phyloP scores from a whole-genome alignment of 1,140 invertebrate species.

The Amphibalanus amphitrite region DNA sequence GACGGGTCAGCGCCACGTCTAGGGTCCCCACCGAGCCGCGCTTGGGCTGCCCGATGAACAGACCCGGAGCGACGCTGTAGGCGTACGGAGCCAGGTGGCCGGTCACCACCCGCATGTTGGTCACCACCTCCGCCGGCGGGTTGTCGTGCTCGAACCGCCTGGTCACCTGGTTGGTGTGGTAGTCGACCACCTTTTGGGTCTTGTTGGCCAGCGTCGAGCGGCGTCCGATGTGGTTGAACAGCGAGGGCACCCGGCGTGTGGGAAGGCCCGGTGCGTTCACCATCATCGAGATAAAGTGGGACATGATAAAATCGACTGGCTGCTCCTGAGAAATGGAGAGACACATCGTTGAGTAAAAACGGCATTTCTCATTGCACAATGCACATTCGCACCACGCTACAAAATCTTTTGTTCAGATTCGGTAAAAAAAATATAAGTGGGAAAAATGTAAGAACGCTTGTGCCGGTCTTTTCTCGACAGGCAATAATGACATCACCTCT shows the following conservation, averaged over 20 bases:
- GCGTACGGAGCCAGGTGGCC: not conserved
- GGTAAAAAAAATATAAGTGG: too few species aligned
- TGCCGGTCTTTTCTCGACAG: too few species aligned
- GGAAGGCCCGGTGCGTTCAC: not conserved
- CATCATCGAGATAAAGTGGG: not conserved
- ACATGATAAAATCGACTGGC: not conserved
- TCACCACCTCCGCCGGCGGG: not conserved
- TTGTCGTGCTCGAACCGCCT: not conserved
- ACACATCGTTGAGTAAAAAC: too few species aligned
- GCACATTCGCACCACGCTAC: too few species aligned
- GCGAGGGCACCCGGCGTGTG: not conserved
- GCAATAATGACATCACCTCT: too few species aligned
- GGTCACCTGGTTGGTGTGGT: not conserved
- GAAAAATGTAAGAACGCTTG: too few species aligned
- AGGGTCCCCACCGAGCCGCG: too few species aligned
- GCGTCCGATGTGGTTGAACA: conserved; percentile 1
- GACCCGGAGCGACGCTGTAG: not conserved
- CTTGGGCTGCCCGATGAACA: not conserved
- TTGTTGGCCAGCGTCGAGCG: not conserved
- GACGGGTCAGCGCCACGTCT: too few species aligned
- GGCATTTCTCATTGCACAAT: too few species aligned
- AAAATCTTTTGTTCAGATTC: too few species aligned
- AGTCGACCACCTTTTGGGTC: not conserved
- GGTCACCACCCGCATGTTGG: not conserved
- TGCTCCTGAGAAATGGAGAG: too few species aligned